phyloP scores from a whole-genome alignment of 2,797 vertebrate species.

The Crocodylus rhombifer region DNA sequence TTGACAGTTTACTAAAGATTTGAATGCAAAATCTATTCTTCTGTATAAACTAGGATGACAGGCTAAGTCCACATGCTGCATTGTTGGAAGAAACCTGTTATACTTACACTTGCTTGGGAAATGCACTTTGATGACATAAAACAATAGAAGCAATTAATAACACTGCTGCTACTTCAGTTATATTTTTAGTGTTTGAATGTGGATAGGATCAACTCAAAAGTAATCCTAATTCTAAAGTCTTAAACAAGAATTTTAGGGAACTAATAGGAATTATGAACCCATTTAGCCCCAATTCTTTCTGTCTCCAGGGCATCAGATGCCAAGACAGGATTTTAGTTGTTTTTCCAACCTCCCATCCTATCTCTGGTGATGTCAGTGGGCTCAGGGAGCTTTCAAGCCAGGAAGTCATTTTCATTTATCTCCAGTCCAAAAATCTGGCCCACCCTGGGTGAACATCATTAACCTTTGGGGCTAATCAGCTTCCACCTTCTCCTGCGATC shows the following conservation, averaged over 20 bases:
- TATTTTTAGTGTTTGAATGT: neutral
- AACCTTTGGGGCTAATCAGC: neutral
- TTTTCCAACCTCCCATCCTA: neutral
- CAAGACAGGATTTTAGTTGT: neutral
- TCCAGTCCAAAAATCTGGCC: neutral
- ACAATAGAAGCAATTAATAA: neutral
- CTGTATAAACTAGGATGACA: neutral
- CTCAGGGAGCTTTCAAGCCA: neutral
- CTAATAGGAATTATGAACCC: neutral
- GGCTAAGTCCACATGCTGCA: neutral
- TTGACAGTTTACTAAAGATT: neutral
- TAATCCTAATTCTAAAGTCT: neutral
- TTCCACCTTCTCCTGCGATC: neutral
- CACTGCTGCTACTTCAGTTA: neutral
- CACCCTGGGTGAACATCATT: neutral
- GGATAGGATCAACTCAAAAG: neutral
- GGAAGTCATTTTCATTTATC: neutral
- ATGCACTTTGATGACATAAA: neutral
- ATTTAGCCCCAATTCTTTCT: neutral
- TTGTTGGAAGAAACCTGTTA: neutral
- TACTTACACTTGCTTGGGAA: neutral
- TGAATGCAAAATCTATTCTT: neutral
- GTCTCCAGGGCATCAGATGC: neutral
- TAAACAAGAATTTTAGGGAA: neutral
- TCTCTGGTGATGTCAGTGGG: neutral